Conservation (phyloP, 2,797 vertebrate species). For the Antrozous pallidus region DNA sequence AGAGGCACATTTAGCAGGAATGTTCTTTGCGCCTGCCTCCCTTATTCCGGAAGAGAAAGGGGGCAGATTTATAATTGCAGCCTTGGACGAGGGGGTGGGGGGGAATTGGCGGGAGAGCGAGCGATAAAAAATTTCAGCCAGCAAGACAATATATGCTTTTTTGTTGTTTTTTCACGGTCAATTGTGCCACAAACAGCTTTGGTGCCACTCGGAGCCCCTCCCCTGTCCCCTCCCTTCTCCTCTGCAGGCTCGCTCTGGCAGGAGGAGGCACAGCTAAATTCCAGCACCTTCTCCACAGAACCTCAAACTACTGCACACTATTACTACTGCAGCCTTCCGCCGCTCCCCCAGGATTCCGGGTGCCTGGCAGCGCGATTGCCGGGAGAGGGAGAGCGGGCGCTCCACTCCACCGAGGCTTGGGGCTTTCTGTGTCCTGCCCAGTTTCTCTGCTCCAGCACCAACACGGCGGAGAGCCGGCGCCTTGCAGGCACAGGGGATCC, state of each 20-base stretch:
- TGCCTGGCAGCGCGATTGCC: neutral
- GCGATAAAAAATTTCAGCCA: conserved; percentile 69
- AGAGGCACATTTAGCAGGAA: conserved; percentile 56
- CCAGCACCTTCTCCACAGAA: conserved; percentile 76
- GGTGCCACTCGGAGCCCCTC: neutral
- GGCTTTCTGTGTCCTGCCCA: conserved; percentile 54
- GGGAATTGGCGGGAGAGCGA: neutral
- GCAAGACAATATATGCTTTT: conserved; percentile 1
- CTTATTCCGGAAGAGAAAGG: neutral
- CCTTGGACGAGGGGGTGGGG: neutral
- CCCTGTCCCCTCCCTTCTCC: conserved; percentile 8
- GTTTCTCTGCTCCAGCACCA: conserved; percentile 52
- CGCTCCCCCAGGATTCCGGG: neutral
- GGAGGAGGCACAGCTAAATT: conserved; percentile 59
- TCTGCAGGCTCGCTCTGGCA: conserved; percentile 55
- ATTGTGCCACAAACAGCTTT: conserved; percentile 3
- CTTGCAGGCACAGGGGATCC: conserved; percentile 25
- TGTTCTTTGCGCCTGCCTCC: conserved; percentile 47
- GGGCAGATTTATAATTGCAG: conserved; percentile 58
- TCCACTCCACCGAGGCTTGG: neutral
- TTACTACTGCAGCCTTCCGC: conserved; percentile 33
- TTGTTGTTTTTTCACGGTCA: neutral
- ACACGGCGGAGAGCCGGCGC: conserved; percentile 23
- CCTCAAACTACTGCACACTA: conserved; percentile 58
- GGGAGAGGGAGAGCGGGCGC: neutral